Percentiles rank a stretch among this genome's conserved stretches.
phyloP scores from a whole-genome alignment of 23 tunicate species.

The Ciona savignyi region DNA sequence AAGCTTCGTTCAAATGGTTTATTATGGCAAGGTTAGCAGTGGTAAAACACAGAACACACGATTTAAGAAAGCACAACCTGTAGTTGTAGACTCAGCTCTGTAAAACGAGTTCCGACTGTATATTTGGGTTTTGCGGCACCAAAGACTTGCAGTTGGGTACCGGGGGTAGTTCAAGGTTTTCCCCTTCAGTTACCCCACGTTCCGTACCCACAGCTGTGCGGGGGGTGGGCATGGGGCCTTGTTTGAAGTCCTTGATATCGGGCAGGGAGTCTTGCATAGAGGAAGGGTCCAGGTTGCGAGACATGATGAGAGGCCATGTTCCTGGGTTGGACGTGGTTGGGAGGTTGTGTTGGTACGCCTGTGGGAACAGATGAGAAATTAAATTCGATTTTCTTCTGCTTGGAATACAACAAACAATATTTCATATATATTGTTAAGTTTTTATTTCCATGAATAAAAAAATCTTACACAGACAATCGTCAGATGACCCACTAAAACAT shows the following conservation, averaged over 20 bases:
- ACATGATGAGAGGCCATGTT: conserved; percentile 15
- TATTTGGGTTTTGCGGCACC: background rate
- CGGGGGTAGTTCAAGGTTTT: conserved; percentile 3
- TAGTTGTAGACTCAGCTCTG: background rate
- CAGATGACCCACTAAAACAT: no score
- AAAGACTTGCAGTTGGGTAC: background rate
- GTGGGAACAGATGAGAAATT: background rate
- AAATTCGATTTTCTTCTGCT: no score
- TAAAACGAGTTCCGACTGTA: background rate
- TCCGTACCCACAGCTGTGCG: background rate
- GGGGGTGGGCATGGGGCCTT: background rate
- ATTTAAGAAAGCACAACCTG: background rate
- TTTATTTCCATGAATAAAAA: no score
- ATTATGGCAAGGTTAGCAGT: background rate
- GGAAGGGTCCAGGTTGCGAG: background rate
- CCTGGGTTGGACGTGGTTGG: conserved; percentile 49
- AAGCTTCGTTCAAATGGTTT: background rate
- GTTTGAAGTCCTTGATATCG: background rate
- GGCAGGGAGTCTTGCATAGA: background rate
- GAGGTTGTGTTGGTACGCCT: conserved; percentile 59
- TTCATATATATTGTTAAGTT: no score
- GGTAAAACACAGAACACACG: background rate
- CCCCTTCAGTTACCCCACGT: background rate
- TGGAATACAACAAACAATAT: no score
- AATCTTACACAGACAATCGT: no score